Evolutionary conservation across 2,888 invertebrate species (phyloP), one percentile per base, ranked within the genome.

Genomic region (Mesorhabditis belari): DNA sequence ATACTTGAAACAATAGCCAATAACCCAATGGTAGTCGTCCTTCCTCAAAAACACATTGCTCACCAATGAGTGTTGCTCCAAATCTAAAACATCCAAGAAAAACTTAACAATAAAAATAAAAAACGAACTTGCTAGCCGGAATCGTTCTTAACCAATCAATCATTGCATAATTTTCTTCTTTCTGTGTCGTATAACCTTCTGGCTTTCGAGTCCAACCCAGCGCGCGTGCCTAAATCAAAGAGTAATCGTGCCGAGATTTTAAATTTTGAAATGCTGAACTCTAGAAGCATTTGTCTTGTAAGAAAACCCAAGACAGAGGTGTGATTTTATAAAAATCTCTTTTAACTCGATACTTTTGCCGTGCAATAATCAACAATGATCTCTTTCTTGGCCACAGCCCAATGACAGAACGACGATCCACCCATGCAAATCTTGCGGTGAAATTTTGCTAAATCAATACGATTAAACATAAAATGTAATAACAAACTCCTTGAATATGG

Each of bases 211-310:
- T 9, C 17, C 61, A 53, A 28, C 63, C 55, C 9, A 68, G 66
- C 52, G 65, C 68, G 69, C n/a, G 75, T 77, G 26, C 78, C 78
- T 25, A 79, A 60, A 44, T n/a, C n/a, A n/a, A n/a, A n/a, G n/a
- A n/a, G n/a, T n/a, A n/a, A n/a, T n/a, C n/a, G n/a, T n/a, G n/a
- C n/a, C n/a, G n/a, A n/a, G n/a, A n/a, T n/a, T n/a, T n/a, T n/a
- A n/a, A n/a, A n/a, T n/a, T n/a, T n/a, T n/a, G n/a, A n/a, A n/a
- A n/a, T n/a, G n/a, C n/a, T n/a, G n/a, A n/a, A n/a, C n/a, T n/a
- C n/a, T n/a, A n/a, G n/a, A n/a, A n/a, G n/a, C n/a, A n/a, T n/a
- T n/a, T n/a, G n/a, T n/a, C n/a, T n/a, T n/a, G n/a, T n/a, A n/a
- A n/a, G n/a, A n/a, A n/a, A n/a, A n/a, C n/a, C n/a, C n/a, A n/a